These are phyloP conservation scores for Cetonia aurata DNA, from an alignment of 2,888 invertebrate genomes.

Conservation along the genomic window DNA sequence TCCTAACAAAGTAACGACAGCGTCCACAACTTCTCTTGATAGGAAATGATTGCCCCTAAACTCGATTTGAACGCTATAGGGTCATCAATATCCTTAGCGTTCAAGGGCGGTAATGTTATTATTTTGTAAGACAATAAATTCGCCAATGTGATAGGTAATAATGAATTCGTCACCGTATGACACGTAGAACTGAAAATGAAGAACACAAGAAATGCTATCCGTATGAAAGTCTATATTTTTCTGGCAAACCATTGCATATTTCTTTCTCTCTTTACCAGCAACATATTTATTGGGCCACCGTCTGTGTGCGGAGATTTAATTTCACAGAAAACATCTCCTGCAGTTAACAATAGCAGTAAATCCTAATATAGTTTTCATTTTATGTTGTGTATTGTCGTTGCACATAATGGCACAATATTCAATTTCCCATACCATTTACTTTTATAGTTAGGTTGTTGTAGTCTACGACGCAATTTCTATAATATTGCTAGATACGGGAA, in stretches of 20 bases:
- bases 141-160: constrained; percentile 51
- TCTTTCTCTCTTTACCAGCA: too few relatives aligned
- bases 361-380: constrained; percentile 24
- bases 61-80: constrained; percentile 52
- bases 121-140: constrained; percentile 54
- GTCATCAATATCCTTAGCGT: constrained; percentile 53
- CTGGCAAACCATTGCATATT: constrained; percentile 3
- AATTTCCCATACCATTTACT: constrained; percentile 24
- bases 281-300: neutral
- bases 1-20: constrained; percentile 48
- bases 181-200: too few relatives aligned
- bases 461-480: constrained; percentile 24
- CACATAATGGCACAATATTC: constrained; percentile 24
- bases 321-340: constrained; percentile 17
- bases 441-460: constrained; percentile 23
- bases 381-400: neutral
- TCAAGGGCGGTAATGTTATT: constrained; percentile 53
- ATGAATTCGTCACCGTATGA: constrained; percentile 8
- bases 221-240: constrained; percentile 9
- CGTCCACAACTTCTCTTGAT: constrained; percentile 48
- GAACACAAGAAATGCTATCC: neutral
- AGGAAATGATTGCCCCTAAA: constrained; percentile 50
- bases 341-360: constrained; percentile 31
- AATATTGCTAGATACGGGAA: constrained; percentile 7
- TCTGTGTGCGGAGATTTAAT: constrained; percentile 25